Conservation (phyloP, 2,888 invertebrate genomes). For the Hyposoter dolosus region DNA sequence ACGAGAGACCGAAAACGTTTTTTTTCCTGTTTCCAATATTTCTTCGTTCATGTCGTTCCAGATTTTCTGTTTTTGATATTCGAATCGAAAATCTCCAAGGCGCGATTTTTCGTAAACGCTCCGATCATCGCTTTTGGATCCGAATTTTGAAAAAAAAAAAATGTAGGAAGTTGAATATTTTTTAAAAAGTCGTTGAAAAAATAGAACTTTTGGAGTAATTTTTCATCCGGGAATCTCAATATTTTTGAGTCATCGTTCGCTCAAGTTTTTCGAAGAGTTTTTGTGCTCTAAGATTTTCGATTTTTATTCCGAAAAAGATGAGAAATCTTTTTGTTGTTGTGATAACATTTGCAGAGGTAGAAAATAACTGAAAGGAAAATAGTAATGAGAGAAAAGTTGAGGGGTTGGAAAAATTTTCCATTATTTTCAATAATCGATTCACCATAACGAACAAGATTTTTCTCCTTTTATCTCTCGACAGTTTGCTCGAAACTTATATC, state of each 20-base stretch:
- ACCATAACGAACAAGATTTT: conserved; percentile 50
- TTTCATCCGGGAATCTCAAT: not conserved
- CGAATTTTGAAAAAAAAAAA: not conserved
- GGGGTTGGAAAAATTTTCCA: not conserved
- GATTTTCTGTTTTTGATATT: not conserved
- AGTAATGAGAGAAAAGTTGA: not conserved
- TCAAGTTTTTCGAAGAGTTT: not conserved
- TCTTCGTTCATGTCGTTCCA: not conserved
- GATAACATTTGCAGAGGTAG: not conserved
- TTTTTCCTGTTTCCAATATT: not conserved
- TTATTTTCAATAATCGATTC: conserved; percentile 50
- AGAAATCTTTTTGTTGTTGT: not conserved
- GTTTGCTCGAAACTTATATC: conserved; percentile 70
- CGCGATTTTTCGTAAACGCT: conserved; percentile 6
- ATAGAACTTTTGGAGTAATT: not conserved
- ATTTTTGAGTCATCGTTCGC: not conserved
- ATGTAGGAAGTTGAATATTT: not conserved
- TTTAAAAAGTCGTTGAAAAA: not conserved
- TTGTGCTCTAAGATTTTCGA: not conserved
- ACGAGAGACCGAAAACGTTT: not conserved
- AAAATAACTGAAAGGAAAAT: not conserved
- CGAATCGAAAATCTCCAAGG: not conserved
- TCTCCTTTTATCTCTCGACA: conserved; percentile 46
- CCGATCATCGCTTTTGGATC: not conserved
- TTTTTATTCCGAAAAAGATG: not conserved